Conservation (phyloP, 2,797 vertebrate species). For the Potorous gilbertii region DNA sequence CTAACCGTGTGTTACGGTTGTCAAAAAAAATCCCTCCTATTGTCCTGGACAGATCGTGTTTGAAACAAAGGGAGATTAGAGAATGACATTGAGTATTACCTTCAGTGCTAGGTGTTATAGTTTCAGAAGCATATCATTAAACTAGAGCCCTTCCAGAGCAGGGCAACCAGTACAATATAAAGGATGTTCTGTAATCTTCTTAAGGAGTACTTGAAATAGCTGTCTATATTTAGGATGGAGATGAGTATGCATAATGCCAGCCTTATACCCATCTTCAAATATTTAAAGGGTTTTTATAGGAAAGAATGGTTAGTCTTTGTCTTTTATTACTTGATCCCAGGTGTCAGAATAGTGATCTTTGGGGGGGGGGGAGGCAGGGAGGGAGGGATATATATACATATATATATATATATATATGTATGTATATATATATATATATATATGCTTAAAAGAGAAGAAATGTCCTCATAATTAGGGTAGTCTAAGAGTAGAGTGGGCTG, state of each 20-base stretch:
- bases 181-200: background rate
- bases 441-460: background rate
- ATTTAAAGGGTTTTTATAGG: background rate
- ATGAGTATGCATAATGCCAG: background rate
- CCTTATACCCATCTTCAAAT: background rate
- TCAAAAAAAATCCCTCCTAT: background rate
- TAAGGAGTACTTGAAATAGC: background rate
- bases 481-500: background rate
- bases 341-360: background rate
- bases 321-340: background rate
- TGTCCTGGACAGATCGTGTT: background rate
- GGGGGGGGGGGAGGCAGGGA: fast-evolving
- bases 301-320: background rate
- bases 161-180: background rate
- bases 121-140: background rate
- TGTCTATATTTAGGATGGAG: background rate
- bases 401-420: too few relatives aligned
- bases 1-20: background rate
- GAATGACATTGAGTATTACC: background rate
- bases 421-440: too few relatives aligned
- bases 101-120: background rate
- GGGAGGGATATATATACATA: too few relatives aligned
- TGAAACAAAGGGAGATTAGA: background rate
- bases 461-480: background rate
- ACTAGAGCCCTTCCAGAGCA: background rate